These are phyloP conservation scores for Hartigia nigra DNA, from an alignment of 2,888 invertebrate species.

Conservation along the genomic window DNA sequence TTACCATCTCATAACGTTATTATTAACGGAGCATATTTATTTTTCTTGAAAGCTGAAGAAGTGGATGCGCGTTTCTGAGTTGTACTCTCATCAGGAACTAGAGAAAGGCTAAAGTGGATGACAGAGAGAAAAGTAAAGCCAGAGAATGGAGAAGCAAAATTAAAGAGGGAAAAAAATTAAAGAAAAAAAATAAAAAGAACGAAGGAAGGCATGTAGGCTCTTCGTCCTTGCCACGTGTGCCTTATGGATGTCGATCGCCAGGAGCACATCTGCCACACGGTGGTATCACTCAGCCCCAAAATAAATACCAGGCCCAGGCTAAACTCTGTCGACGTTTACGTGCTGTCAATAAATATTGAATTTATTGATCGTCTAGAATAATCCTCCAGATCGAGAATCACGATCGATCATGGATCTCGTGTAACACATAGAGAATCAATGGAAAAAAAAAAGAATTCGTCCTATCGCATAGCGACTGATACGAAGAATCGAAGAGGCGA, in stretches of 20 bases:
- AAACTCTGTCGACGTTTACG: background rate
- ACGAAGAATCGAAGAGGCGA: background rate
- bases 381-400: background rate
- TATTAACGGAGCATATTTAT: background rate
- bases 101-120: background rate
- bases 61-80: background rate
- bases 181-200: background rate
- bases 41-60: background rate
- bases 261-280: background rate
- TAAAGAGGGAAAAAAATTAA: background rate
- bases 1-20: background rate
- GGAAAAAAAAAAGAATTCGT: background rate
- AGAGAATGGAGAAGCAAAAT: background rate
- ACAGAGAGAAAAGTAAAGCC: background rate
- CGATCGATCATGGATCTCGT: background rate
- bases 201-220: background rate
- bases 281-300: background rate
- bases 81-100: background rate
- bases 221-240: background rate
- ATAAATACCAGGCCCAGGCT: background rate
- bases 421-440: background rate
- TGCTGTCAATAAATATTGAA: background rate
- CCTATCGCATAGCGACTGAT: background rate
- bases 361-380: background rate
- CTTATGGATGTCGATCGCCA: background rate